Evolutionary conservation across 2,797 vertebrate species (phyloP), one percentile per base, ranked within the genome.

Genomic region (Melanotaenia nigrans): DNA sequence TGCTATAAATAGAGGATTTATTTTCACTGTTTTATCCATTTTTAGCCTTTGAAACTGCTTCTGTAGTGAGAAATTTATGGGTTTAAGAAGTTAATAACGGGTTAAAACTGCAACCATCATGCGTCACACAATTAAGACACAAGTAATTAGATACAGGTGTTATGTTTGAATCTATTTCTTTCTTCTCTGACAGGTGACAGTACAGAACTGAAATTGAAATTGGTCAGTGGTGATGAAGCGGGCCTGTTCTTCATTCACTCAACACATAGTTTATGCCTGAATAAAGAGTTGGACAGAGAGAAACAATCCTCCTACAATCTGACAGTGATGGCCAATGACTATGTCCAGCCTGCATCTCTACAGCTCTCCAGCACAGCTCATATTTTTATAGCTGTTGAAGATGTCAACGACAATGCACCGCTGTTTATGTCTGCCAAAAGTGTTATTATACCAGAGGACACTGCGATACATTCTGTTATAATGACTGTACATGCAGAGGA

Each of bases 321-420:
- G 66, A 93, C 90, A 35, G 55, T 95, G 45, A 88, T 81, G 18
- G 94, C 93, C 12, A 90, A 24, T 33, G 94, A 95, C 82, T 79
- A 71, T 11, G 80, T 79, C 72, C 77, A 73, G 78, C 84, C 91
- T 22, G 67, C 3, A 24, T 79, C 88, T 32, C 61, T 67, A 33
- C 90, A 79, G 51, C 80, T 94, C 70, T 93, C 90, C 77, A 89
- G 90, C 84, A 91, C 90, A 6, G 83, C 85, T 0, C 63, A 14
- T 33, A 79, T 94, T 40, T 64, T 67, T 3, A 63, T 95, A 47
- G 38, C 79, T 10, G 77, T 93, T 16, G 73, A 85, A 28, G 94
- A 95, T 62, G 79, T 94, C 65, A 95, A 95, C 25, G 94, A 95
- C 87, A 95, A 95, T 11, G 65, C 90, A 4, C 94, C 95, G 0